Conservation (phyloP, 2,888 invertebrate species). For the Colostygia pectinataria region DNA sequence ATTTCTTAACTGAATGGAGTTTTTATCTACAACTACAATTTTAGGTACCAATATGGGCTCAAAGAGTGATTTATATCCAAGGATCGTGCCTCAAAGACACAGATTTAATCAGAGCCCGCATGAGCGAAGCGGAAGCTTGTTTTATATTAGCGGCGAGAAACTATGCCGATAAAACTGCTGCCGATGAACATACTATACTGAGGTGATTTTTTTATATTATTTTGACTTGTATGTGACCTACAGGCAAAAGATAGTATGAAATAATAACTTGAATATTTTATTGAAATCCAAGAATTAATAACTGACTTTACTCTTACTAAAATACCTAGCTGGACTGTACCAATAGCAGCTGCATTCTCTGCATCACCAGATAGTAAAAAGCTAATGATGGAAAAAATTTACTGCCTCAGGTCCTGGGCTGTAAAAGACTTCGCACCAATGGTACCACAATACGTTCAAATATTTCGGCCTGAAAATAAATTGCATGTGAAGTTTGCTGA, state of each 20-base stretch:
- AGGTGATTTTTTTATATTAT: conserved; percentile 56
- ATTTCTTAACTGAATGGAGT: too few relatives aligned
- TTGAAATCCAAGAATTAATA: too few relatives aligned
- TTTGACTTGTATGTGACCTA: neutral
- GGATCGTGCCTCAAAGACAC: conserved; percentile 98
- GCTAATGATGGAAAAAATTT: neutral
- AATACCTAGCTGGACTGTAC: too few relatives aligned
- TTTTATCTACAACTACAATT: conserved; percentile 12
- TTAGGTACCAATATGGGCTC: conserved; percentile 98
- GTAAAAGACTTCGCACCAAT: conserved; percentile 98
- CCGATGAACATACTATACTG: conserved; percentile 90
- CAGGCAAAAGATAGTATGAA: too few relatives aligned
- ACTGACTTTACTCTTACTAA: too few relatives aligned
- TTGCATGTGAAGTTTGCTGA: conserved; percentile 99
- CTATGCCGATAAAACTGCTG: conserved; percentile 97
- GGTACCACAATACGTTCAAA: conserved; percentile 98
- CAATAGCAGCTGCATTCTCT: neutral
- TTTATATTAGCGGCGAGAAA: conserved; percentile 98
- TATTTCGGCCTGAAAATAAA: conserved; percentile 99
- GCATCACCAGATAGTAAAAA: neutral
- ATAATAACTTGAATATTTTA: too few relatives aligned
- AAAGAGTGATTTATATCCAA: conserved; percentile 97
- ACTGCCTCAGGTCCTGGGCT: conserved; percentile 92
- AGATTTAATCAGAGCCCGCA: conserved; percentile 96
- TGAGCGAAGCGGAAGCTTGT: conserved; percentile 99